Evolutionary conservation across 1,140 invertebrate species (phyloP), one percentile per base, ranked within the genome.

Genomic region (Camponotus vicinus): DNA sequence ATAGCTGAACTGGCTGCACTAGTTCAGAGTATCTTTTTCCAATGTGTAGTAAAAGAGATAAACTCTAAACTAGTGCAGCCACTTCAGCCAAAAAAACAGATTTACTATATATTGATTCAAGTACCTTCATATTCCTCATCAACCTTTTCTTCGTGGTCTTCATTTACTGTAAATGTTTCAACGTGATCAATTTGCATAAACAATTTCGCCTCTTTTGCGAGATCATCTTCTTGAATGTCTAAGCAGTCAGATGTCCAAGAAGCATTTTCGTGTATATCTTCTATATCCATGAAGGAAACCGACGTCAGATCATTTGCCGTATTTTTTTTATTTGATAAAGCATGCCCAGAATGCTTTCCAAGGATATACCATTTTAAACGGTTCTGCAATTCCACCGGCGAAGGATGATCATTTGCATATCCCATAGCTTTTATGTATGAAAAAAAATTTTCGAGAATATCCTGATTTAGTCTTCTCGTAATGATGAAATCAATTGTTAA

Each of bases 311-410:
- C 59, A 32, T 27, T 61, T 61, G 32, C 59, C 27, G 59, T 13
- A 34, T 61, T n/a, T n/a, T n/a, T n/a, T n/a, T n/a, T n/a, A n/a
- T n/a, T n/a, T n/a, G n/a, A n/a, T n/a, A n/a, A n/a, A n/a, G n/a
- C n/a, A n/a, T n/a, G n/a, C n/a, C n/a, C n/a, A n/a, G 32, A 73
- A 3, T 73, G 45, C 37, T 73, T 73, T 6, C 70, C 70, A n/a
- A 70, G 42, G 0, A 73, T 73, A 34, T 73, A 73, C 32, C 49
- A 73, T 55, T 73, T 73, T 11, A 57, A 55, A 7, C 70, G 8
- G 21, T 73, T 37, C 37, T 37, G n/a, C 2, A 73, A 0, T 37
- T 73, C 49, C 0, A 73, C 32, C 0, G 18, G 18, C 6, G 32
- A n/a, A 15, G 49, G 32, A 66, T 70, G 42, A 32, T 49, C 21